These are phyloP conservation scores for Elysia chlorotica DNA, from an alignment of 1,140 invertebrate species.

Conservation along the genomic window DNA sequence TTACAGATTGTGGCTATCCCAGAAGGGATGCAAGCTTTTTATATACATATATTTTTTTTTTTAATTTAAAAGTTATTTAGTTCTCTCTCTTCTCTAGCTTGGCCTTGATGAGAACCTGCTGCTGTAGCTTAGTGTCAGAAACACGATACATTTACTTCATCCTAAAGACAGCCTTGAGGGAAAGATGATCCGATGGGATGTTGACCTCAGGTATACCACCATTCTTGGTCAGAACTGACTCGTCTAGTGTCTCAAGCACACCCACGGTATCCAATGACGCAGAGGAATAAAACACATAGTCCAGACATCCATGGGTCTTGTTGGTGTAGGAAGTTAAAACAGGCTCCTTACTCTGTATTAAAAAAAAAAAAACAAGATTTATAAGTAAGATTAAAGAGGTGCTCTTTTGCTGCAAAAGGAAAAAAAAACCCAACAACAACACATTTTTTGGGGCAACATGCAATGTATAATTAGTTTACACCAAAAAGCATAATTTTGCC, in stretches of 20 bases:
- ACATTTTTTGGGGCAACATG: no score
- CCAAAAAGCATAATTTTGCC: neutral
- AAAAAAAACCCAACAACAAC: neutral
- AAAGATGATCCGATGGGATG: slow-evolving; percentile 50
- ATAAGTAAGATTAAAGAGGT: neutral
- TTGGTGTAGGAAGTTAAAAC: slow-evolving; percentile 32
- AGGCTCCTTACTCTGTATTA: slow-evolving; percentile 39
- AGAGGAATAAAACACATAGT: slow-evolving; percentile 43
- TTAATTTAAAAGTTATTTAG: no score
- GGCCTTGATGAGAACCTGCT: no score
- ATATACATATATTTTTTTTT: no score
- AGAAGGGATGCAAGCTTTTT: no score
- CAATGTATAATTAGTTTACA: no score
- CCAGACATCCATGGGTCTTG: slow-evolving; percentile 31
- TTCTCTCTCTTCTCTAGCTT: no score
- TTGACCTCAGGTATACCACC: slow-evolving; percentile 36
- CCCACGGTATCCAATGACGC: slow-evolving; percentile 34
- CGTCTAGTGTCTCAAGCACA: slow-evolving; percentile 30
- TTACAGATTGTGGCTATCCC: no score
- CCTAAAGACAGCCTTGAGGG: slow-evolving; percentile 35
- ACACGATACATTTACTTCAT: slow-evolving; percentile 18
- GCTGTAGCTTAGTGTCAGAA: no score
- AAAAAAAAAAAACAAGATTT: neutral
- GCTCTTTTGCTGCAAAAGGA: neutral
- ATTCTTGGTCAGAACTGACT: slow-evolving; percentile 25